Base-by-base conservation (phyloP, 2,888 invertebrate species). In the Eristalis arbustorum region DNA sequence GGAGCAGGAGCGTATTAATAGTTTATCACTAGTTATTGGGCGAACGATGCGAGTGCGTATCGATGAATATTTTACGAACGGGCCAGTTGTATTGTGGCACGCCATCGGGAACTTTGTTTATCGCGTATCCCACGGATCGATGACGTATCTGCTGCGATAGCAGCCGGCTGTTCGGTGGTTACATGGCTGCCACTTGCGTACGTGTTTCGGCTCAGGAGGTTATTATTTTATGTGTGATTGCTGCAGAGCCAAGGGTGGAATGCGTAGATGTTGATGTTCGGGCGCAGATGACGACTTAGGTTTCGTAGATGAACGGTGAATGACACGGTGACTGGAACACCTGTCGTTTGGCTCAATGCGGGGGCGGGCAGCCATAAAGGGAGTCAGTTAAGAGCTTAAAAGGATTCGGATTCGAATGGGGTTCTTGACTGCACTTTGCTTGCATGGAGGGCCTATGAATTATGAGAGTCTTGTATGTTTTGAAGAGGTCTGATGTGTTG, bases 141-240 rank as follows among this genome's bases (percentile, higher is more conserved):
- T 80, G 74, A 74, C 73, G 79, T 74, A 69, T 69, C 8, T 63
- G 31, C 25, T 56, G 73, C 11, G 67, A 63, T 63, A 37, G 63
- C 6, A 14, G 42, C 23, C 14, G 34, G 73, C 66, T 59, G 67
- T 14, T 18, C 34, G n/a, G 57, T 64, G 40, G 42, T 80, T 40
- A 56, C 49, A 49, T 18, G 49, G 49, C 2, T 49, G 49, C 49
- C 49, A 49, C 49, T 49, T 49, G 8, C 49, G 49, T 49, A 18
- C 49, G 49, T 37, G 1, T 0, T 8, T 49, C 18, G 49, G 18
- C 18, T 8, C n/a, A n/a, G n/a, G 49, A n/a, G 49, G n/a, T 49
- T 49, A 18, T 49, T 49, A n/a, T 18, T 18, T 49, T 49, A 2
- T 18, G 49, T 49, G 6, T 18, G 49, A 49, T 49, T 49, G 49